Conservation (phyloP, 2,113 vertebrate genomes). For the Collichthys lucidus region DNA sequence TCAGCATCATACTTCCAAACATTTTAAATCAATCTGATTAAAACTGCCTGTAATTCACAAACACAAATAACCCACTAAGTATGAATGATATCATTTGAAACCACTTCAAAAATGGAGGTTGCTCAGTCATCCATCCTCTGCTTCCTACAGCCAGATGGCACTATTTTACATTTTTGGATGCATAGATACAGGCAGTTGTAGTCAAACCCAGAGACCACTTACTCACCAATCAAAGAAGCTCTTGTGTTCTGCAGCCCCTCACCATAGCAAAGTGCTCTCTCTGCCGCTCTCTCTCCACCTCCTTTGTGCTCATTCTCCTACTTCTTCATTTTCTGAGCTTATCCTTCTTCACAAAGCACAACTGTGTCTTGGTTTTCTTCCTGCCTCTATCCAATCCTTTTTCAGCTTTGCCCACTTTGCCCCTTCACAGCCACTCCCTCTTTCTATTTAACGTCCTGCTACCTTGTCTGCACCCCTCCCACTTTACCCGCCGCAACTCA, state of each 20-base stretch:
- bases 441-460: slow-evolving; percentile 54
- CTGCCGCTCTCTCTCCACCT: slow-evolving; percentile 3
- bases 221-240: slow-evolving; percentile 73
- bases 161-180: slow-evolving; percentile 63
- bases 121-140: slow-evolving; percentile 8
- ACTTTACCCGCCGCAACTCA: slow-evolving; percentile 64
- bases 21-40: neutral
- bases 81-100: neutral
- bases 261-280: slow-evolving; percentile 36
- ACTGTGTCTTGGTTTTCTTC: slow-evolving; percentile 5
- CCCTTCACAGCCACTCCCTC: slow-evolving; percentile 49
- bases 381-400: slow-evolving; percentile 22
- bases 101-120: neutral
- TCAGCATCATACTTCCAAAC: neutral
- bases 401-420: slow-evolving; percentile 32
- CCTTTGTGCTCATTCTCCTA: slow-evolving; percentile 42
- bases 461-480: slow-evolving; percentile 41
- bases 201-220: slow-evolving; percentile 59
- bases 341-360: slow-evolving; percentile 35
- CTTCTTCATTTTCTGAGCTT: slow-evolving; percentile 48
- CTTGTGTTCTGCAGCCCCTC: slow-evolving; percentile 60
- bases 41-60: neutral
- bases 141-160: slow-evolving; percentile 80
- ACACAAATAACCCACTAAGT: neutral
- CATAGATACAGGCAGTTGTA: slow-evolving; percentile 54